A percentile compares a stretch with the other conserved stretches of the same genome.
Evolutionary conservation across 2,888 invertebrate species (phyloP).

Genomic region (Lithophane ornitopus): DNA sequence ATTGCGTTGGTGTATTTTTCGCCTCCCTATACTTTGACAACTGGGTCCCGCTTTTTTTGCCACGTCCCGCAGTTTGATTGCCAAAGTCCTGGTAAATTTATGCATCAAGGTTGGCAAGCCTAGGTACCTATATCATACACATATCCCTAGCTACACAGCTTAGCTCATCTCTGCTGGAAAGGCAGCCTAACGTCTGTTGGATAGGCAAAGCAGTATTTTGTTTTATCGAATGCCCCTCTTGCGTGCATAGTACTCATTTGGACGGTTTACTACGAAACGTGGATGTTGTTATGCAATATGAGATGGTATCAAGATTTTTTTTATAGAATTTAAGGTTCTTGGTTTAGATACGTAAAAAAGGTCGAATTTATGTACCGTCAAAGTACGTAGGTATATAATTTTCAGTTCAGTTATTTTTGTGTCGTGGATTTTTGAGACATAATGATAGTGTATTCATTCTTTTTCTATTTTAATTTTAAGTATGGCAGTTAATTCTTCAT

Average conservation of each 20-base stretch:
- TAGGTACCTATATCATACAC: too few species aligned
- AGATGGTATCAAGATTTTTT: constrained; percentile 19
- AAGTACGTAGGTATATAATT: neutral
- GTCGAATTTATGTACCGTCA: neutral
- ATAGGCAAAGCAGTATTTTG: constrained; percentile 59
- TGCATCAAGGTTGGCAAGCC: too few species aligned
- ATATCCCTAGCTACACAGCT: neutral
- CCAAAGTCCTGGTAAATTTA: too few species aligned
- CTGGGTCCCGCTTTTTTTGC: too few species aligned
- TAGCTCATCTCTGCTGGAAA: neutral
- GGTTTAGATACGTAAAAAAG: neutral
- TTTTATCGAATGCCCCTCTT: constrained; percentile 72
- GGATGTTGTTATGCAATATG: constrained; percentile 68
- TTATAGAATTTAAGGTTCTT: neutral
- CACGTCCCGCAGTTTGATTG: too few species aligned
- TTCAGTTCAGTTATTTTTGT: neutral
- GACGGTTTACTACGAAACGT: constrained; percentile 46
- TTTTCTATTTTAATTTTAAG: neutral
- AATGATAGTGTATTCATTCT: neutral
- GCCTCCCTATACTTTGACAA: too few species aligned
- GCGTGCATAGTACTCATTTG: constrained; percentile 75
- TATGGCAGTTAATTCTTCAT: neutral
- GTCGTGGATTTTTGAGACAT: neutral
- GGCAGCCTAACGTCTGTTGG: constrained; percentile 5
- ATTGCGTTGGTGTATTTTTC: too few species aligned